A percentile compares a stretch with the other conserved stretches of the same genome.
These are phyloP conservation scores for Geotria australis DNA, from an alignment of 2,797 vertebrate species.

Conservation along the genomic window DNA sequence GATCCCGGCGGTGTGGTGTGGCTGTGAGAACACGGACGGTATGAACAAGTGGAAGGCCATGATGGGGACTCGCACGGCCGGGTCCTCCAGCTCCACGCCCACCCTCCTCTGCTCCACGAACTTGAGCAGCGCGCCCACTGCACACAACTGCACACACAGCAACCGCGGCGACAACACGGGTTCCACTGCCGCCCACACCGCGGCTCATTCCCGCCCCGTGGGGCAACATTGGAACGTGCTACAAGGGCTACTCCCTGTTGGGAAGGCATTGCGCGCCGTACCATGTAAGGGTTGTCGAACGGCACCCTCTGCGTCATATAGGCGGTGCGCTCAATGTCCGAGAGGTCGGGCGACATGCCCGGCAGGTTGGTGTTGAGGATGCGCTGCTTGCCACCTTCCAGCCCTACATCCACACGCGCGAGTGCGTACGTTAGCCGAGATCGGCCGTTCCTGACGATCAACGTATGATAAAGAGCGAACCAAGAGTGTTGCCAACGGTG, in stretches of 20 bases:
- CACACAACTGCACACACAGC: constrained; percentile 19
- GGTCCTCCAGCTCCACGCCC: constrained; percentile 65
- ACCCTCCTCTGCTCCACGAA: constrained; percentile 64
- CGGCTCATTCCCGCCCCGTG: too few species aligned
- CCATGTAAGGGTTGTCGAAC: constrained; percentile 49
- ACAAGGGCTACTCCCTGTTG: neutral
- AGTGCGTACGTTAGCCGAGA: neutral
- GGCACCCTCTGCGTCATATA: constrained; percentile 61
- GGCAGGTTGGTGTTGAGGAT: constrained; percentile 47
- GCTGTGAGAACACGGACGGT: constrained; percentile 10
- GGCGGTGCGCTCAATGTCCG: constrained; percentile 38
- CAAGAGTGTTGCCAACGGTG: too few species aligned
- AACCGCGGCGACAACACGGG: neutral
- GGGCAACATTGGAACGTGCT: neutral
- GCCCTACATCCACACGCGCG: constrained; percentile 10
- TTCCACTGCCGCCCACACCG: neutral
- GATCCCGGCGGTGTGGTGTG: neutral
- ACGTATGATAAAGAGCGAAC: too few species aligned
- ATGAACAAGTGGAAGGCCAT: constrained; percentile 53
- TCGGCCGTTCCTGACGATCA: neutral
- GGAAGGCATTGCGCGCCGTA: constrained; percentile 7
- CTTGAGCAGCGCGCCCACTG: constrained; percentile 58
- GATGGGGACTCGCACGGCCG: constrained; percentile 34
- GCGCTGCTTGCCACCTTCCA: constrained; percentile 60
- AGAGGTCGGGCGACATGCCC: constrained; percentile 35